Evolutionary conservation across 2,888 invertebrate species (phyloP).

Genomic region (Tineola bisselliella): DNA sequence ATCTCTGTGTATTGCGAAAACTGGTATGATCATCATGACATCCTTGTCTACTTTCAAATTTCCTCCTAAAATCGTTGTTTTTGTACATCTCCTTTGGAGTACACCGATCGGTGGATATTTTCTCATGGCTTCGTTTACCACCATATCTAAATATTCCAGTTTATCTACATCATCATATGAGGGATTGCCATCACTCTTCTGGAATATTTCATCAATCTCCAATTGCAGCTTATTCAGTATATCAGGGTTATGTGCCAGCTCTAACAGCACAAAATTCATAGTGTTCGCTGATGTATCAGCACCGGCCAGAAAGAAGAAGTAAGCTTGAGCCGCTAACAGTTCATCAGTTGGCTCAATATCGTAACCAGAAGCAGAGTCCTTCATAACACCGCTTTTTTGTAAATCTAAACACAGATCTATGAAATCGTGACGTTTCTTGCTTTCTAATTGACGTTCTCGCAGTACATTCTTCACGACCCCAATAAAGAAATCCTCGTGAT

Average conservation of each 20-base stretch:
- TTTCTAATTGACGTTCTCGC: constrained; percentile 25
- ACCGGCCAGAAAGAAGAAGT: constrained; percentile 56
- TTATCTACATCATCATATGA: constrained; percentile 36
- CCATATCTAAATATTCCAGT: constrained; percentile 46
- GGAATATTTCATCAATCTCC: constrained; percentile 42
- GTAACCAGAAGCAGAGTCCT: constrained; percentile 31
- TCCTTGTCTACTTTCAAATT: constrained; percentile 31
- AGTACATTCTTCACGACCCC: constrained; percentile 36
- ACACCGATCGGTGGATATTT: constrained; percentile 39
- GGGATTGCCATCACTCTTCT: constrained; percentile 26
- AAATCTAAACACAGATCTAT: constrained; percentile 39
- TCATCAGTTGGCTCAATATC: constrained; percentile 35
- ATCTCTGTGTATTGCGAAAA: constrained; percentile 41
- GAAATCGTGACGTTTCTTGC: constrained; percentile 32
- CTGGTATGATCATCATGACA: constrained; percentile 25
- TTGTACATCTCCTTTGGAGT: constrained; percentile 33
- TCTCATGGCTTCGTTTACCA: constrained; percentile 39
- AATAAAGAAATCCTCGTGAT: constrained; percentile 39
- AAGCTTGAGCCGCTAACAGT: constrained; percentile 49
- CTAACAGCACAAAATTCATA: constrained; percentile 40
- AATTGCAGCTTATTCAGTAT: constrained; percentile 37
- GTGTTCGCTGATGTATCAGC: constrained; percentile 48
- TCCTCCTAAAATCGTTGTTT: constrained; percentile 31
- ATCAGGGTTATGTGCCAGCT: constrained; percentile 39
- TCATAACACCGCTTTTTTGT: constrained; percentile 33